A percentile compares a stretch with the other conserved stretches of the same genome.
These are phyloP conservation scores for Climacteris rufus DNA, from an alignment of 2,113 vertebrate species.

Conservation along the genomic window DNA sequence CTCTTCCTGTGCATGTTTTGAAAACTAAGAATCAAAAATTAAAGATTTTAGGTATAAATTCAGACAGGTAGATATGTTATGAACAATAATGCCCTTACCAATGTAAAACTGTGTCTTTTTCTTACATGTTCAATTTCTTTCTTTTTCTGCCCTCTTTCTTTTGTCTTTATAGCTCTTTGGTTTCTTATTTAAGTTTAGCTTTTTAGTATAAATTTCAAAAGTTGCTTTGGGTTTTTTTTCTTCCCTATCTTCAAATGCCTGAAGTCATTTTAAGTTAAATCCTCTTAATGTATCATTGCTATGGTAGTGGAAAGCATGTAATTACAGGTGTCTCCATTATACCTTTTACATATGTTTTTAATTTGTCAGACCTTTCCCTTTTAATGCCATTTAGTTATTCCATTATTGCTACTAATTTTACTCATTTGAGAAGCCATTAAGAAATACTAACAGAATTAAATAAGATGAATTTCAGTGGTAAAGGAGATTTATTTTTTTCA, in stretches of 20 bases:
- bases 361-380: background rate
- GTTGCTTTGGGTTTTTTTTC: rapidly evolving
- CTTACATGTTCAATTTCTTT: background rate
- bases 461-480: background rate
- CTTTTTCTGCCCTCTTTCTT: background rate
- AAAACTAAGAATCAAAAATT: background rate
- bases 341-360: background rate
- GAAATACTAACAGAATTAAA: background rate
- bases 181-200: background rate
- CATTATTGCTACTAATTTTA: conserved; percentile 18
- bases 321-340: background rate
- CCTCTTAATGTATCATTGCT: background rate
- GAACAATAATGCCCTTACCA: background rate
- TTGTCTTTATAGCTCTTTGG: background rate
- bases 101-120: background rate
- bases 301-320: background rate
- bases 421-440: background rate
- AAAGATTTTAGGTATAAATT: background rate
- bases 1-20: background rate
- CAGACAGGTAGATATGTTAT: background rate
- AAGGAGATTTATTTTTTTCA: background rate
- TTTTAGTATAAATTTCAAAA: background rate
- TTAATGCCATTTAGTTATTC: background rate
- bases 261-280: conserved; percentile 8
- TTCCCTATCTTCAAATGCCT: background rate